Conservation (phyloP, 2,888 invertebrate species). For the Spilarctia lutea region DNA sequence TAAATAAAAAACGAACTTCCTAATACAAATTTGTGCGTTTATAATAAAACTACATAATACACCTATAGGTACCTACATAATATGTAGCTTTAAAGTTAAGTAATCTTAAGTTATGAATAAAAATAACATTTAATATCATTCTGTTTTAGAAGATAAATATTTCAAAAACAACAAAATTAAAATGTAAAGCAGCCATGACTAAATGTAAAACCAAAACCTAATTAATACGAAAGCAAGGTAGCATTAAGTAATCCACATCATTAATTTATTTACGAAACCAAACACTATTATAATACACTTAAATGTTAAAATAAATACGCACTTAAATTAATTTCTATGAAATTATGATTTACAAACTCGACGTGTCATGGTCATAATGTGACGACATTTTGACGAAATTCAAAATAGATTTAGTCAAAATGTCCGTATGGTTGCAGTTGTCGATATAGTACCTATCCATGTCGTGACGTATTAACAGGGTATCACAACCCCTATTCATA, state of each 20-base stretch:
- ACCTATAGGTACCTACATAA: not conserved
- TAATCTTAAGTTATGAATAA: not conserved
- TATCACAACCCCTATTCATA: not conserved
- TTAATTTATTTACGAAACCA: constrained; percentile 1
- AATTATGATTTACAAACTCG: not conserved
- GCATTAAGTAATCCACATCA: not conserved
- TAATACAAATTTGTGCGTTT: not conserved
- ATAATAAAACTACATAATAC: not conserved
- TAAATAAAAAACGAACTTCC: too few species aligned
- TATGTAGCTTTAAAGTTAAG: too few species aligned
- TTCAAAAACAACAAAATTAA: not conserved
- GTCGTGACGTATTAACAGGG: too few species aligned
- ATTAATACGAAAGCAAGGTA: constrained; percentile 1
- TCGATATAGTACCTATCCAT: not conserved
- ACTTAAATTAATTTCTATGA: not conserved
- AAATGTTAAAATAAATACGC: not conserved
- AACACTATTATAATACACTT: not conserved
- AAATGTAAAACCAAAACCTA: not conserved
- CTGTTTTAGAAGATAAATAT: not conserved
- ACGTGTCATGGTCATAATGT: not conserved
- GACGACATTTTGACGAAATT: not conserved
- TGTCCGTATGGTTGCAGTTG: not conserved
- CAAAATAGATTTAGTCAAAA: too few species aligned
- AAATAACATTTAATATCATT: not conserved
- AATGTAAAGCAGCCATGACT: not conserved